A percentile compares a stretch with the other conserved stretches of the same genome.
Evolutionary conservation across 2,797 vertebrate species (phyloP).

Genomic region (Sylvilagus floridanus): DNA sequence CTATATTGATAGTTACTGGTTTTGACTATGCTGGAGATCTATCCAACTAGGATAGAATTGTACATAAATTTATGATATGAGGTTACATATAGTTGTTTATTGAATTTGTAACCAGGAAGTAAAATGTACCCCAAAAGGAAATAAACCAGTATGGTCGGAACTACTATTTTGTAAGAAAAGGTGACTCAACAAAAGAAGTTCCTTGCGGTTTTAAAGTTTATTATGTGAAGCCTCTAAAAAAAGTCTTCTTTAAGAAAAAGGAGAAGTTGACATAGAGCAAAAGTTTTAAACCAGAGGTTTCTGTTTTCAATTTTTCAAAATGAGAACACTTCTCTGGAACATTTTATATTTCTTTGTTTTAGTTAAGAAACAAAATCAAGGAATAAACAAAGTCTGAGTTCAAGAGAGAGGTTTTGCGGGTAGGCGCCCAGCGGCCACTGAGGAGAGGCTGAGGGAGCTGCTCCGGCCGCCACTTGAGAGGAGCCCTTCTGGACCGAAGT

Average conservation of each 20-base stretch:
- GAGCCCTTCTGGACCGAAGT: too few species aligned
- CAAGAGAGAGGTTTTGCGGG: not conserved
- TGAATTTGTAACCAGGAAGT: constrained; percentile 21
- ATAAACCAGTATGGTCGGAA: not conserved
- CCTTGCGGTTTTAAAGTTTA: constrained; percentile 62
- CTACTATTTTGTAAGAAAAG: constrained; percentile 60
- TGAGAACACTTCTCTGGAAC: not conserved
- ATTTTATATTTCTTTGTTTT: constrained; percentile 34
- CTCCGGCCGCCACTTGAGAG: too few species aligned
- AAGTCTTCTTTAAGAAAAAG: constrained; percentile 5
- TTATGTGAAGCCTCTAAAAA: not conserved
- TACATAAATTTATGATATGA: not conserved
- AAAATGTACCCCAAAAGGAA: constrained; percentile 51
- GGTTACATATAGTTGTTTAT: not conserved
- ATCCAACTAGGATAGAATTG: not conserved
- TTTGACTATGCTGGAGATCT: not conserved
- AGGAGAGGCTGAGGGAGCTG: too few species aligned
- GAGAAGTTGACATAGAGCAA: constrained; percentile 11
- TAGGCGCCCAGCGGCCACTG: too few species aligned
- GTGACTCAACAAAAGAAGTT: constrained; percentile 72
- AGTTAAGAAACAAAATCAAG: not conserved
- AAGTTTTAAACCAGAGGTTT: not conserved
- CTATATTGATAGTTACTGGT: not conserved
- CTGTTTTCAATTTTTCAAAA: constrained; percentile 40
- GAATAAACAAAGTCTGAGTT: constrained; percentile 13